Evolutionary conservation across 2,113 vertebrate species (phyloP), one percentile per base, ranked within the genome.

Genomic region (Tricholaema leucomelas): DNA sequence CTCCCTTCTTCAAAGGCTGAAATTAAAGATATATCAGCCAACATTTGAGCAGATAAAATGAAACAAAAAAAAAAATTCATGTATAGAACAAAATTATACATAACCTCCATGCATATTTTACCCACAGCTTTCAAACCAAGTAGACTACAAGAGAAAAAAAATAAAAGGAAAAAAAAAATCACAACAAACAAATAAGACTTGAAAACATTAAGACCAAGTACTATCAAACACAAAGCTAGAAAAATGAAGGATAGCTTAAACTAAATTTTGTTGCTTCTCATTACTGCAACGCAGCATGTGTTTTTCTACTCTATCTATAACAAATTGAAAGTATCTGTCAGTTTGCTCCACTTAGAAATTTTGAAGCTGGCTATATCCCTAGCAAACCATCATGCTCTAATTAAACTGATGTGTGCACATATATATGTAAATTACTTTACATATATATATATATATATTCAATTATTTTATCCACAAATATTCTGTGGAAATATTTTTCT

Each of bases 1-100:
- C 99, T 88, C 82, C 96, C 96, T 99, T 99, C 97, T 99, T 99
- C 87, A 97, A 87, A 93, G 98, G 94, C 99, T 99, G 94, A 93
- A 96, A 96, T 76, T 56, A 98, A 98, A 89, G 60, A 96, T 61
- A 95, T 7, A 84, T 90, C 65, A 97, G 90, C 71, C 75, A 96
- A 96, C 52, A 94, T 77, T 92, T 97, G 81, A 97, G 91, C 93
- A 83, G 33, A 84, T n/a, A 78, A 56, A 86, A 94, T 55, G 13
- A 64, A 89, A 88, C 8, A 79, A 71, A 70, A 77, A 55, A 13
- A 52, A 81, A 88, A 94, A 44, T 23, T 64, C 13, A 60, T 20
- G 7, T 81, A 61, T 23, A 12, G 42, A 91, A 89, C 28, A 84
- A 36, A 87, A 65, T 33, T 69, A 86, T 24, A 91, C 12, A 81